Evolutionary conservation across 2,113 vertebrate genomes (phyloP), one percentile per base, ranked within the genome.

Genomic region (Mixornis gularis): DNA sequence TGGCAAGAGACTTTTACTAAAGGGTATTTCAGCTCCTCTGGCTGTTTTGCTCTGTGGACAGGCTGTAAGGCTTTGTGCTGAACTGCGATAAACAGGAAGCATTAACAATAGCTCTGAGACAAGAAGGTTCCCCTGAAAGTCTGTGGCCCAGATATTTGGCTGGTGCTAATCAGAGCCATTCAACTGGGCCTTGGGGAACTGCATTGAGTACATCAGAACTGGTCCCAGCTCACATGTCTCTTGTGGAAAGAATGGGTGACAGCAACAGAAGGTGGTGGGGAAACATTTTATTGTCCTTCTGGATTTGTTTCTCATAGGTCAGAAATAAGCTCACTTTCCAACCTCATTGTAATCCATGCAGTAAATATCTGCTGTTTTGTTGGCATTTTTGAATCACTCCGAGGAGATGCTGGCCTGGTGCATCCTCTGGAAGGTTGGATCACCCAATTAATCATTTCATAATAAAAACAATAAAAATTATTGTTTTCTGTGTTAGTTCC

Each of bases 91-190:
- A 96, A 96, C 96, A 96, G 89, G 95, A 97, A 95, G 13, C 13
- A 1, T 87, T 95, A 96, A 96, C 96, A 97, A 96, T 95, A 86
- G 93, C 89, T 87, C 73, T 95, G 93, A 91, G 94, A 93, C 89
- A 91, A 95, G 94, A 93, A 91, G 73, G 83, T 86, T 96, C 81
- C 93, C 87, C 58, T 58, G 60, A 79, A 92, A 79, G 84, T 74
- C 91, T 6, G 2, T 38, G 72, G 89, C 71, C 56, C 79, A 83
- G 56, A 77, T 85, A 80, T 87, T 82, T 92, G 92, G 89, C 93
- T 81, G 69, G 77, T 87, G 70, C 81, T 91, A 87, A 94, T 85
- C 84, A 88, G 53, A 80, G 71, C 89, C 48, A 83, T 89, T 87
- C 89, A 81, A 36, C 14, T 55, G 63, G n/a, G 19, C 69, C 92